Base-by-base conservation (phyloP, 2,113 vertebrate genomes). In the Chaetodon auriga region DNA sequence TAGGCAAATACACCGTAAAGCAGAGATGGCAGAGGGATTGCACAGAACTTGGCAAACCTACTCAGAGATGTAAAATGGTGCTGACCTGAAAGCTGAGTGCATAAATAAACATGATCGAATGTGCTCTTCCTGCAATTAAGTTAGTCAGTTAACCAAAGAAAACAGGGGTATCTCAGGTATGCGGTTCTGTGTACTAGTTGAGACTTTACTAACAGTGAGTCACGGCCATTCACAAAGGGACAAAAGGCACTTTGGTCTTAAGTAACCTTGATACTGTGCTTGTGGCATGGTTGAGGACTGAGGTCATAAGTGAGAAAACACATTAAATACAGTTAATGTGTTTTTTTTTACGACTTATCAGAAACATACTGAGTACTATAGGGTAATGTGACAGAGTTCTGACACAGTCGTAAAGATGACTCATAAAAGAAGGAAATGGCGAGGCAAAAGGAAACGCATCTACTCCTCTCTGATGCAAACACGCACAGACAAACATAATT, bases 141-240 rank as follows among this genome's bases (percentile, higher is more conserved):
- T 71, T 43, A 19, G 45, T 45, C n/a, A 75, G 48, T 6, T 30
- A 72, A 78, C 46, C 41, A 60, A 60, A 65, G 68, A 58, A 68
- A 71, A 71, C 14, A 13, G 15, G 30, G 6, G 48, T 14, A 78
- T 83, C 72, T 83, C 63, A 76, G 82, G 81, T 68, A 87, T 92
- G 80, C 45, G 63, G 71, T 30, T 71, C 4, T 57, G 19, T 60
- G 35, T 64, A 70, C 36, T 8, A 6, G 16, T 63, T n/a, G 7
- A 5, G 53, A 30, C 84, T 86, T 82, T 49, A 55, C 68, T 5
- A 65, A 58, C 68, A 61, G 21, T 84, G 74, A 88, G 75, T 89
- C 78, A 84, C 23, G 41, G 3, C n/a, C 38, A 23, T 77, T 81
- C 41, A 57, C 63, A 78, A 80, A 23, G 46, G 38, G 51, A 53